Conservation (phyloP, 2,113 vertebrate genomes). For the Calonectris borealis region DNA sequence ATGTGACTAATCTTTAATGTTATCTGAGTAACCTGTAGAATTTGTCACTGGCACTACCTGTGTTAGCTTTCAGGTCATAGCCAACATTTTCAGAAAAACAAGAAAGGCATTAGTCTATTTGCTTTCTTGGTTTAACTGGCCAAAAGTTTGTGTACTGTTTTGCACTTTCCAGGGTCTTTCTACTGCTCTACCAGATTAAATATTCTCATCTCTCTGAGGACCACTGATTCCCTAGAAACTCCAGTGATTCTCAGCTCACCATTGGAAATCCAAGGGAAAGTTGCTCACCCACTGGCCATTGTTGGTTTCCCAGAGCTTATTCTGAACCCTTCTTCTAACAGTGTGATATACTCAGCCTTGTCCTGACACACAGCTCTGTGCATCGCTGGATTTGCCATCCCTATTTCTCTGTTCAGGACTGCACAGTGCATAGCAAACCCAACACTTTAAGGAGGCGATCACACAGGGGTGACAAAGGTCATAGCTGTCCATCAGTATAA, state of each 20-base stretch:
- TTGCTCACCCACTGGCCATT: background rate
- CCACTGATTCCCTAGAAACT: background rate
- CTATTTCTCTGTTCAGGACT: background rate
- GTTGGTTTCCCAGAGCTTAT: background rate
- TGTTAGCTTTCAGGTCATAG: background rate
- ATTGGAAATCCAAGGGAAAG: background rate
- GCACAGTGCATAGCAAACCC: background rate
- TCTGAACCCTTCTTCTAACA: background rate
- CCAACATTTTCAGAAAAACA: background rate
- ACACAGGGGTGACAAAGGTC: background rate
- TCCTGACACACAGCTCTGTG: background rate
- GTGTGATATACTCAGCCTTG: background rate
- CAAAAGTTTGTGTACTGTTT: background rate
- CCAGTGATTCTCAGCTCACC: background rate
- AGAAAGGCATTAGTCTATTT: background rate
- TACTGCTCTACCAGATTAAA: background rate
- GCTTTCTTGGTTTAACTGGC: background rate
- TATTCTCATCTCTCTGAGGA: background rate
- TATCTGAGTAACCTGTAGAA: background rate
- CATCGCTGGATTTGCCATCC: background rate
- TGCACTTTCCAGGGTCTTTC: background rate
- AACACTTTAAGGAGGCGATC: background rate
- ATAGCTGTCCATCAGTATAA: background rate
- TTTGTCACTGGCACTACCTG: background rate
- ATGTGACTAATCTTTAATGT: background rate